Evolutionary conservation across 1,140 invertebrate genomes (phyloP).

Genomic region (Colletes latitarsis): DNA sequence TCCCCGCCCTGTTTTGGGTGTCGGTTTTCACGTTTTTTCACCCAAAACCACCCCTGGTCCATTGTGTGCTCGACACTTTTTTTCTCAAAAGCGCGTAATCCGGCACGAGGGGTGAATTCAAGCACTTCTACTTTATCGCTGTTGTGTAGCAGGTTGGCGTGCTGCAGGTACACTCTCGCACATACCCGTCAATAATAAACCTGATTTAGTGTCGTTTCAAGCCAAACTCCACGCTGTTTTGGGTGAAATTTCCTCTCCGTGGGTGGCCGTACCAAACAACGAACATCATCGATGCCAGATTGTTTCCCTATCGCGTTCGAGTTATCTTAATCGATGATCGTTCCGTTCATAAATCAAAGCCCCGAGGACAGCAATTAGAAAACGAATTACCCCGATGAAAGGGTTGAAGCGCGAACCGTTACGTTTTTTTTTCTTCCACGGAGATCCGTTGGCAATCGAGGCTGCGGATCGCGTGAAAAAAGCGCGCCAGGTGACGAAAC

Average conservation of each 20-base stretch:
- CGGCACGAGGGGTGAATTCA: constrained; percentile 76
- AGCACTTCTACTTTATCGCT: constrained; percentile 75
- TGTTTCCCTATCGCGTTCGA: not conserved
- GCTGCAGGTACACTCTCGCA: constrained; percentile 73
- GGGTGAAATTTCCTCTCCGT: not conserved
- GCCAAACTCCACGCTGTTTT: constrained; percentile 19
- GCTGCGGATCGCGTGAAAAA: constrained; percentile 39
- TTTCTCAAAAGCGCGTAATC: constrained; percentile 78
- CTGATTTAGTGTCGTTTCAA: constrained; percentile 45
- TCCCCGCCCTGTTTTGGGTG: constrained; percentile 79
- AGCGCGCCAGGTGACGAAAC: constrained; percentile 72
- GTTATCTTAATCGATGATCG: not conserved
- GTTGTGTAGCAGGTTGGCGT: constrained; percentile 75
- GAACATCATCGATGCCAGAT: not conserved
- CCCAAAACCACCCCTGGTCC: constrained; percentile 78
- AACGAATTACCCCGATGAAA: not conserved
- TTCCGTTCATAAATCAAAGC: not conserved
- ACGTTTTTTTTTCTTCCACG: constrained; percentile 2
- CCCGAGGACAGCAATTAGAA: constrained; percentile 7
- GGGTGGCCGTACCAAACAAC: not conserved
- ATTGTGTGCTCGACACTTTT: constrained; percentile 65
- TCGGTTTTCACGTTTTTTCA: constrained; percentile 81
- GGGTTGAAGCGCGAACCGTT: constrained; percentile 18
- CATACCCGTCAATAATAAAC: constrained; percentile 52
- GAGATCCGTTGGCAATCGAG: constrained; percentile 4